Base-by-base conservation (phyloP, 2,888 invertebrate genomes). In the Meganola albula region DNA sequence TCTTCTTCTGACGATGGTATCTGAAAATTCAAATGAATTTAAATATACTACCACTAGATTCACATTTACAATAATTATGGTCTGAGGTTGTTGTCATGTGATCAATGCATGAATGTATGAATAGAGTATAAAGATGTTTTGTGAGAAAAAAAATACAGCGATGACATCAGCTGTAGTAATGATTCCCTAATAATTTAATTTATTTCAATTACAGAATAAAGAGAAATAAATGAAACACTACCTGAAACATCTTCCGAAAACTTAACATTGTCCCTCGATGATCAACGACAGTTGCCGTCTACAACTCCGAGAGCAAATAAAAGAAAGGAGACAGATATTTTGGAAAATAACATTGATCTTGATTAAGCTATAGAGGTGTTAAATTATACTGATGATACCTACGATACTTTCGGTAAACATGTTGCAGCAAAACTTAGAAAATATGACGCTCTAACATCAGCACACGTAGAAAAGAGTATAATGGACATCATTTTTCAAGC, bases 1-100 rank as follows among this genome's bases (percentile, higher is more conserved):
- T 54, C 46, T 35, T 46, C 35, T 30, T 34, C 24, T 20, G 34
- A 30, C 18, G 27, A 34, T 23, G 50, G 56, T 24, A 53, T 38
- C 50, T 58, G 37, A 13, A 54, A 47, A 29, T 20, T 29, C n/a
- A n/a, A n/a, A n/a, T n/a, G n/a, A 23, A 21, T 12, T 28, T 21
- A 28, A 20, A 18, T 28, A 34, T 24, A 18, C 21, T 24, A 26
- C 24, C 18, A 13, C 18, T 25, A 25, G 14, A n/a, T n/a, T n/a
- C n/a, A n/a, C n/a, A n/a, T n/a, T n/a, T n/a, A n/a, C n/a, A n/a
- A n/a, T n/a, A n/a, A n/a, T n/a, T n/a, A n/a, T n/a, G n/a, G n/a
- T n/a, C n/a, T n/a, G n/a, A n/a, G n/a, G n/a, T n/a, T n/a, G n/a
- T n/a, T n/a, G n/a, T n/a, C n/a, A n/a, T n/a, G n/a, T n/a, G n/a